phyloP scores from a whole-genome alignment of 2,888 invertebrate genomes.

The Mamestra brassicae region DNA sequence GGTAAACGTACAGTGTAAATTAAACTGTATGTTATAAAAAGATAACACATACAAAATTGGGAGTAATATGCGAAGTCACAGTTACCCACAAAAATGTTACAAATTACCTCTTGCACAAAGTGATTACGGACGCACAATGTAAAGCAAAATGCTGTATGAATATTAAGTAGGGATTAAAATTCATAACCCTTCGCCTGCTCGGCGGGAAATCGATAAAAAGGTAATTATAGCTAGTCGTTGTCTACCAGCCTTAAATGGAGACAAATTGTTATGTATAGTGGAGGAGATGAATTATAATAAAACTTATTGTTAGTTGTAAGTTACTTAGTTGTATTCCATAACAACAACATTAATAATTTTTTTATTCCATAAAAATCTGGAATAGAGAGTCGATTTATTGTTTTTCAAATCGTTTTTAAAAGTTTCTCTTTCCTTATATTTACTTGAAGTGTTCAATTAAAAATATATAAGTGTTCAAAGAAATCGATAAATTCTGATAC shows the following conservation, averaged over 20 bases:
- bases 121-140: slow-evolving; percentile 31
- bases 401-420: too few relatives aligned
- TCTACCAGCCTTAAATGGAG: not conserved
- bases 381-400: not conserved
- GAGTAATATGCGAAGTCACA: too few relatives aligned
- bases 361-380: not conserved
- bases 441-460: too few relatives aligned
- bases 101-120: slow-evolving; percentile 25
- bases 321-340: not conserved
- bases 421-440: too few relatives aligned
- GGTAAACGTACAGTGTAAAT: too few relatives aligned
- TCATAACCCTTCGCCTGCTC: slow-evolving; percentile 31
- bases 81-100: not conserved
- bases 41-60: too few relatives aligned
- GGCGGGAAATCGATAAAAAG: slow-evolving; percentile 43
- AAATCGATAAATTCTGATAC: not conserved
- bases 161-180: slow-evolving; percentile 51
- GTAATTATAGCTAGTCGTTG: slow-evolving; percentile 21
- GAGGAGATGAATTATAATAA: not conserved
- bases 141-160: slow-evolving; percentile 43
- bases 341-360: not conserved
- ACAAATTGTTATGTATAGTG: not conserved
- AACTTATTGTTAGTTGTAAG: not conserved
- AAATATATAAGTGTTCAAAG: too few relatives aligned
- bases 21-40: too few relatives aligned